Evolutionary conservation across 2,113 vertebrate species (phyloP), one percentile per base, ranked within the genome.

Genomic region (Thinocorus orbignyianus): DNA sequence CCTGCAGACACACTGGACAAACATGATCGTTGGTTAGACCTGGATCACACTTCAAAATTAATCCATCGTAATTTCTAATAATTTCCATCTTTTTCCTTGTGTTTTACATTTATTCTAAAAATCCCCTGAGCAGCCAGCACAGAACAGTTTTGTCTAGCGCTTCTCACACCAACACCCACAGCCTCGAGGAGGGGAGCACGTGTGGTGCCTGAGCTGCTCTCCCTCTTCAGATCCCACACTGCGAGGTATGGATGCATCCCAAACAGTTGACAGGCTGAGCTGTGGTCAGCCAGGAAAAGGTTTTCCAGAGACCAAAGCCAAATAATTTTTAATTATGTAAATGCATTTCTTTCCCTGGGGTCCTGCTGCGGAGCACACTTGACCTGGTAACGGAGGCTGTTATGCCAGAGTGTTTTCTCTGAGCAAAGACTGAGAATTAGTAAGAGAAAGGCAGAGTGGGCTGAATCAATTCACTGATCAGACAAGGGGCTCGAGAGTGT

Each of bases 131-230:
- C 26, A 82, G 11, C 20, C 79, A 79, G 39, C 61, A 35, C 70
- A 52, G 8, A 26, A 3, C 20, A 42, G 20, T 12, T 57, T 61
- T 84, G 33, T 17, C 30, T 25, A 16, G 44, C 1, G 0, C 30
- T 61, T 69, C 86, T 91, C 57, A 39, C 62, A 70, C 16, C 26
- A 37, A 8, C 39, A 52, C 31, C 41, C 55, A 26, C 60, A 85
- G n/a, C 39, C 51, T n/a, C 5, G 1, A 28, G 51, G 4, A 78
- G 51, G 14, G 42, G 66, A 54, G 17, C 33, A 22, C 4, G 3
- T 7, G 18, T 0, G 0, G n/a, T 52, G 13, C 37, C 46, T 41
- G 51, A 79, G 42, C 41, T 62, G 4, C 13, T 49, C 23, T 22
- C 48, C 44, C 41, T 37, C 55, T 42, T 19, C 76, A 76, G 30